These are phyloP conservation scores for Cottus gobio DNA, from an alignment of 2,113 vertebrate genomes.

Conservation along the genomic window DNA sequence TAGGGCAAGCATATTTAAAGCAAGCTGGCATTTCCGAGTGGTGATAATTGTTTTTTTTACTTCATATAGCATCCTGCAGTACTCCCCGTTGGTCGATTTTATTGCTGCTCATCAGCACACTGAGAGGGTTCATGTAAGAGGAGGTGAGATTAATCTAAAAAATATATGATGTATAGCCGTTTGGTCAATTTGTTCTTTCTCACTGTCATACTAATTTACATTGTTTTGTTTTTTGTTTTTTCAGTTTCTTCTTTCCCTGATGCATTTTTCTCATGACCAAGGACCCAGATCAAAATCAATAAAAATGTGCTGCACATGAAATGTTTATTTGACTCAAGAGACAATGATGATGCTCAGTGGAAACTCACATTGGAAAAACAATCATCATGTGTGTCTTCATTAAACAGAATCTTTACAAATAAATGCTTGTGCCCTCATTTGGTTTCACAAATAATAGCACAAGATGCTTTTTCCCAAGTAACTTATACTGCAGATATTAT, in stretches of 20 bases:
- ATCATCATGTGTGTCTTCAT: background rate
- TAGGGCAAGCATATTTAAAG: no score
- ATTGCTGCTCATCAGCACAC: slow-evolving; percentile 23
- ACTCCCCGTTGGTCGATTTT: slow-evolving; percentile 58
- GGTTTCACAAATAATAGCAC: background rate
- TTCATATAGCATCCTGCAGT: slow-evolving; percentile 58
- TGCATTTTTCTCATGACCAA: background rate
- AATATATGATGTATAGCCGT: background rate
- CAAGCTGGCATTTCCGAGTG: background rate
- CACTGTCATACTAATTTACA: background rate
- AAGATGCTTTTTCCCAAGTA: background rate
- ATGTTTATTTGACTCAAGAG: background rate
- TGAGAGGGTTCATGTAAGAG: slow-evolving; percentile 28
- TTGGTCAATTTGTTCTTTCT: background rate
- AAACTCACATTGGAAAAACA: background rate
- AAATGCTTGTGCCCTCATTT: background rate
- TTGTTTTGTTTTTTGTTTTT: background rate
- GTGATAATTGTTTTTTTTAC: background rate
- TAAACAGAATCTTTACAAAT: background rate
- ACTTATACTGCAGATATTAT: background rate
- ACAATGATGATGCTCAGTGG: background rate
- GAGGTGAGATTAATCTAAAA: background rate
- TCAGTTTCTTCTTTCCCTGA: background rate
- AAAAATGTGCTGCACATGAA: background rate
- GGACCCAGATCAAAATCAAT: background rate